A percentile compares a stretch with the other conserved stretches of the same genome.
Conservation (phyloP, 2,888 invertebrate genomes). For the Papilio demoleus region DNA sequence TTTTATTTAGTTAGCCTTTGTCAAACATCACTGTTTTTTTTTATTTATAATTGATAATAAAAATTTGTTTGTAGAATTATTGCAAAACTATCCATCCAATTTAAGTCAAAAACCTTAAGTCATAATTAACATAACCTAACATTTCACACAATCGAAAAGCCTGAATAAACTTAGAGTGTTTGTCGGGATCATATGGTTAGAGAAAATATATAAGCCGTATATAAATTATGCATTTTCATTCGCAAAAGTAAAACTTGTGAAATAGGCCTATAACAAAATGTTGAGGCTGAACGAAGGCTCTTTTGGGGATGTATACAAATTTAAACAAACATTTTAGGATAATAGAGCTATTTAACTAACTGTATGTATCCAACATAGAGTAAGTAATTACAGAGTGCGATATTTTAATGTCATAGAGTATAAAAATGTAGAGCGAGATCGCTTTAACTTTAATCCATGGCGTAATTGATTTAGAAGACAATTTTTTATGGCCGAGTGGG, state of each 20-base stretch:
- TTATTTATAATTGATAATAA: too few species aligned
- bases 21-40: too few species aligned
- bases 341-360: too few species aligned
- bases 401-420: not conserved
- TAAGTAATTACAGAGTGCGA: not conserved
- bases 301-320: not conserved
- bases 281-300: slow-evolving; percentile 1
- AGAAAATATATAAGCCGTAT: not conserved
- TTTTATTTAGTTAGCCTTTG: too few species aligned
- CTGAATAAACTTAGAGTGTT: not conserved
- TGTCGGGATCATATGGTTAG: not conserved
- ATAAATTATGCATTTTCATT: slow-evolving; percentile 9
- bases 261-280: not conserved
- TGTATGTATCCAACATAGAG: slow-evolving; percentile 10
- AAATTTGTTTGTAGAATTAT: too few species aligned
- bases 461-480: too few species aligned
- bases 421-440: not conserved
- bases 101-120: too few species aligned
- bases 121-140: not conserved
- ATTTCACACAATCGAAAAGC: not conserved
- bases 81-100: too few species aligned
- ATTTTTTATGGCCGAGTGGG: too few species aligned
- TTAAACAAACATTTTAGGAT: slow-evolving; percentile 9
- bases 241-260: slow-evolving; percentile 15
- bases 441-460: too few species aligned